phyloP scores from a whole-genome alignment of 2,113 vertebrate genomes.

The Morone chrysops region DNA sequence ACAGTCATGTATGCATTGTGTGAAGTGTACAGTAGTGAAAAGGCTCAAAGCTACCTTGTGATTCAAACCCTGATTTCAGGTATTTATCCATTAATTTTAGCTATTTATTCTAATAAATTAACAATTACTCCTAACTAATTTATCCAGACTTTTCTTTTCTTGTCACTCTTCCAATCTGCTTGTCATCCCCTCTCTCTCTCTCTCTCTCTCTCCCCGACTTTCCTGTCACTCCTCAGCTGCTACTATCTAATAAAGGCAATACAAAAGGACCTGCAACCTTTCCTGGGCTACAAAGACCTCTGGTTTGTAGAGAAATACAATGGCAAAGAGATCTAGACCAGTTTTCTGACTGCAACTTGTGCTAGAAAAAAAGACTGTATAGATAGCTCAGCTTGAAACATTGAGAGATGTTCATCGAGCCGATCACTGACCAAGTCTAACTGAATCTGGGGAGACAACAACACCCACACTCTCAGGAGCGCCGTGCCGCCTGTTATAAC shows the following conservation, averaged over 20 bases:
- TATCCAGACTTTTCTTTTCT: background rate
- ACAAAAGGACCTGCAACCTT: background rate
- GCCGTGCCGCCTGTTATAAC: conserved; percentile 30
- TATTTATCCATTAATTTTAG: background rate
- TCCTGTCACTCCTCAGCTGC: background rate
- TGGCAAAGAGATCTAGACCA: background rate
- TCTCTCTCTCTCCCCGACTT: no score
- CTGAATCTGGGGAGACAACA: conserved; percentile 40
- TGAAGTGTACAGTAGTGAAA: no score
- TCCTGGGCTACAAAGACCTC: background rate
- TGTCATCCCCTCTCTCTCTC: no score
- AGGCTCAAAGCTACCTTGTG: no score
- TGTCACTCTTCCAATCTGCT: no score
- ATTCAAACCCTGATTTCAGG: no score
- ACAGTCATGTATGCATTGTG: no score
- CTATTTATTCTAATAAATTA: background rate
- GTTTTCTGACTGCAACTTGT: background rate
- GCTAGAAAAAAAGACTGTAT: conserved; percentile 9
- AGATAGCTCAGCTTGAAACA: conserved; percentile 30
- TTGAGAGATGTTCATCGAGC: conserved; percentile 31
- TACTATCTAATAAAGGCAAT: no score
- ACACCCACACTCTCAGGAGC: conserved; percentile 15
- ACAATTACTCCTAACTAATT: background rate
- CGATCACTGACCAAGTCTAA: conserved; percentile 4
- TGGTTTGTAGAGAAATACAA: background rate